A percentile compares a stretch with the other conserved stretches of the same genome.
These are phyloP conservation scores for Chrysaora quinquecirrha DNA, from an alignment of 30 jellyfish, hydroid and myxozoan genomes.

Conservation along the genomic window DNA sequence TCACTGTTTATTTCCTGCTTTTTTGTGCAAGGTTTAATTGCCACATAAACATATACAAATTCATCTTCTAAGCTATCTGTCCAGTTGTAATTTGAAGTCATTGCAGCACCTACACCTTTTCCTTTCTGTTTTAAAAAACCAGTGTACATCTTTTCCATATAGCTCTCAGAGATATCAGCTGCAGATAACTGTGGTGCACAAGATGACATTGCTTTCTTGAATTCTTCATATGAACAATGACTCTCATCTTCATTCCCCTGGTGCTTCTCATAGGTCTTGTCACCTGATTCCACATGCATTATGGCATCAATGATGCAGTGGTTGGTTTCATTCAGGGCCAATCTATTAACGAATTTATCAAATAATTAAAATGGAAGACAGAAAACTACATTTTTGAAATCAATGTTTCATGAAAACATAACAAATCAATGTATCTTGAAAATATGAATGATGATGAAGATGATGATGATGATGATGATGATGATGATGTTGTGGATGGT, in stretches of 20 bases:
- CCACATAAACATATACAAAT: conserved; percentile 66
- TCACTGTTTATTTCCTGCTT: conserved; percentile 56
- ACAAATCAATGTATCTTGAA: too few species aligned
- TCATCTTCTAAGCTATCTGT: conserved; percentile 76
- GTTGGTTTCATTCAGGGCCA: background rate
- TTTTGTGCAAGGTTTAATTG: conserved; percentile 64
- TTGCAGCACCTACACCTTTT: conserved; percentile 70
- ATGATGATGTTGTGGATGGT: too few species aligned
- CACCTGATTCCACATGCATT: background rate
- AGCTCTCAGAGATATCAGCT: conserved; percentile 48
- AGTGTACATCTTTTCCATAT: conserved; percentile 63
- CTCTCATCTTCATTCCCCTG: background rate
- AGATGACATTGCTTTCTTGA: conserved; percentile 68
- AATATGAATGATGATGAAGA: too few species aligned
- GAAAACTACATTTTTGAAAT: too few species aligned
- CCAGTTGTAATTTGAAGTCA: conserved; percentile 83
- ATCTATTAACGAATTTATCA: too few species aligned
- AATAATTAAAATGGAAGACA: too few species aligned
- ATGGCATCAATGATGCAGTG: conserved; percentile 46
- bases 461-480: too few species aligned
- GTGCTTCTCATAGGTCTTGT: background rate
- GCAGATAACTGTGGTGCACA: conserved; percentile 46
- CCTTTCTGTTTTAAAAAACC: conserved; percentile 50
- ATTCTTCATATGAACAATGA: conserved; percentile 83
- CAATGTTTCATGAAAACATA: too few species aligned